Conservation (phyloP, 2,888 invertebrate species). For the Nomada goodeniana region DNA sequence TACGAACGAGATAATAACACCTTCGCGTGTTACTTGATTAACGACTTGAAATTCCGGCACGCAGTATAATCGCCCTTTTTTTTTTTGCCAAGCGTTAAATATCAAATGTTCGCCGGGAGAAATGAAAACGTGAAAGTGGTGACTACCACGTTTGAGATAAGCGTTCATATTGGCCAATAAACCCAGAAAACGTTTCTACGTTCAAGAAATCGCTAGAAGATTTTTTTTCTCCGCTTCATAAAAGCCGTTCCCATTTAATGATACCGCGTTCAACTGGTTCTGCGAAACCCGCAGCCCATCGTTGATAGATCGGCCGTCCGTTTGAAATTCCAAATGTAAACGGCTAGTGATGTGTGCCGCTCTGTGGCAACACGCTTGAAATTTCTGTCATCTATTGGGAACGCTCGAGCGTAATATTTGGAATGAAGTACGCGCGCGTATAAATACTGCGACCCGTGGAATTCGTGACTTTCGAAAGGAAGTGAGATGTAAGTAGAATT, state of each 20-base stretch:
- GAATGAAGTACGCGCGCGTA: conserved; percentile 29
- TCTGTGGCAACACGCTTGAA: conserved; percentile 10
- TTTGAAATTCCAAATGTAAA: conserved; percentile 17
- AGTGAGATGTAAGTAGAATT: conserved; percentile 65
- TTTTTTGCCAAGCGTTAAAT: no score
- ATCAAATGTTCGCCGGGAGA: neutral
- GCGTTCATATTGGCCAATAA: conserved; percentile 1
- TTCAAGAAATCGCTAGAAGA: neutral
- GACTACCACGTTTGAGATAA: conserved; percentile 16
- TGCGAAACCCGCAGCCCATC: neutral
- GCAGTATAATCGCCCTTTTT: neutral
- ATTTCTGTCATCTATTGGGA: conserved; percentile 48
- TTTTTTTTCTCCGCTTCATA: conserved; percentile 12
- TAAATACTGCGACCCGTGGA: conserved; percentile 20
- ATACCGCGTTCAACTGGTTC: neutral
- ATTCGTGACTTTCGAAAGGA: conserved; percentile 60
- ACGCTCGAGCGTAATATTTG: conserved; percentile 29
- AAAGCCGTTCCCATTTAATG: neutral
- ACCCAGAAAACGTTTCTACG: conserved; percentile 8
- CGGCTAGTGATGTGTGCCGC: conserved; percentile 27
- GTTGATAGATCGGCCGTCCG: neutral
- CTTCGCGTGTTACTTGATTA: conserved; percentile 31
- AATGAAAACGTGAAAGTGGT: conserved; percentile 63
- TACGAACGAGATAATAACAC: conserved; percentile 21
- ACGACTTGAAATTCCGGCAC: conserved; percentile 2